These are phyloP conservation scores for Sarcoramphus papa DNA, from an alignment of 2,797 vertebrate species.

Conservation along the genomic window DNA sequence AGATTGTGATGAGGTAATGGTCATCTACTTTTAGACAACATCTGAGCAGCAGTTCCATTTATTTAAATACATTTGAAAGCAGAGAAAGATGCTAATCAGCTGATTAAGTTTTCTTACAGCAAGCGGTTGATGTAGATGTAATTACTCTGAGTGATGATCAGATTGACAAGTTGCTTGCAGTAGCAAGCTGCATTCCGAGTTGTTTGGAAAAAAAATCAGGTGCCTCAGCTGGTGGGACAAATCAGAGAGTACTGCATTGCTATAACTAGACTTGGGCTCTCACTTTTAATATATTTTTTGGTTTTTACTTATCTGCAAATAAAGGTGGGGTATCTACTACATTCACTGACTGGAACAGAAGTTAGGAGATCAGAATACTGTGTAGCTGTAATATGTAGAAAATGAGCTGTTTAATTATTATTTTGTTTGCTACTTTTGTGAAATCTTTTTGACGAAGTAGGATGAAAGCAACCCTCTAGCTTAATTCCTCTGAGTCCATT, in stretches of 20 bases:
- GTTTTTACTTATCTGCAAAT: background rate
- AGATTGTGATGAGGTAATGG: background rate
- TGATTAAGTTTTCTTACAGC: slow-evolving; percentile 9
- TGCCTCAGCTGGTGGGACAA: background rate
- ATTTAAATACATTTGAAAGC: slow-evolving; percentile 35
- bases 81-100: slow-evolving; percentile 37
- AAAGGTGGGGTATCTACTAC: background rate
- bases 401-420: slow-evolving; percentile 21
- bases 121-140: background rate
- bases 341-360: background rate
- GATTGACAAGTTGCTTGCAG: background rate
- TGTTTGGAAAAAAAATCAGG: background rate
- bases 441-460: slow-evolving; percentile 18
- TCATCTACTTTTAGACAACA: background rate
- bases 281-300: background rate
- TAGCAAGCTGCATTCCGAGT: background rate
- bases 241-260: background rate
- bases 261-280: background rate
- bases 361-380: background rate
- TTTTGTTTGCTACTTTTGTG: background rate
- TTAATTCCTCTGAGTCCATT: slow-evolving; percentile 48
- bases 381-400: slow-evolving; percentile 35
- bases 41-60: background rate
- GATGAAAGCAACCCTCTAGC: slow-evolving; percentile 40
- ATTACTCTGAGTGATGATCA: background rate